phyloP scores from a whole-genome alignment of 2,797 vertebrate genomes.

The Novumbra hubbsi region DNA sequence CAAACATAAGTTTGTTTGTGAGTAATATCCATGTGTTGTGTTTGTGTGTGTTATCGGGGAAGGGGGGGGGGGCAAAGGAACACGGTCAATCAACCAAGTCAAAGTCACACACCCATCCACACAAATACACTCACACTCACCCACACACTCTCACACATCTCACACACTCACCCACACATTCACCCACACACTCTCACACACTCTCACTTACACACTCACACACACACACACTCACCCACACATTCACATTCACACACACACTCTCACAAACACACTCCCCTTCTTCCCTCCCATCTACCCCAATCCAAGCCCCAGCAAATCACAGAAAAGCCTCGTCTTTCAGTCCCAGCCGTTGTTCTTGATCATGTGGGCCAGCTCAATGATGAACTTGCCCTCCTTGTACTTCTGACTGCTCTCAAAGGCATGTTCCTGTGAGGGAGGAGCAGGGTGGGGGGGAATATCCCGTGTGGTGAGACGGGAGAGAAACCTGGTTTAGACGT shows the following conservation, averaged over 20 bases:
- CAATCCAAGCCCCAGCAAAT: conserved; percentile 5
- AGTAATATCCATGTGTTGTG: not conserved
- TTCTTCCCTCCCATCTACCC: conserved; percentile 14
- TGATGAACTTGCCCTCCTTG: conserved; percentile 99
- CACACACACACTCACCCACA: conserved; percentile 72
- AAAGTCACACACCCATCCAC: conserved; percentile 75
- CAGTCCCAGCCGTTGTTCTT: conserved; percentile 99
- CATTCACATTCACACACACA: conserved; percentile 76
- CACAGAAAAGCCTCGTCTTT: conserved; percentile 48
- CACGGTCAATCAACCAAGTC: conserved; percentile 75
- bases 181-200: no score
- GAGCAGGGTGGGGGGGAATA: conserved; percentile 13
- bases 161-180: no score
- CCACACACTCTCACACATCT: no score
- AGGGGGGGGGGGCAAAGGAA: conserved; percentile 67
- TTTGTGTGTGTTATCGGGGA: conserved; percentile 38
- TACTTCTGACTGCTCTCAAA: conserved; percentile 99
- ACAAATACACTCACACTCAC: no score
- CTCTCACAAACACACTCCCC: conserved; percentile 54
- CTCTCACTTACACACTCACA: conserved; percentile 76
- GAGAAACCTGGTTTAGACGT: not conserved
- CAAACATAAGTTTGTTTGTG: conserved; percentile 26
- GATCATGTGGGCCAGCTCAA: conserved; percentile 99
- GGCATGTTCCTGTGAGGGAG: conserved; percentile 88
- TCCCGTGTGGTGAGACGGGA: not conserved